These are phyloP conservation scores for Drosophila chauvacae DNA, from an alignment of 1,140 invertebrate genomes.

Conservation along the genomic window DNA sequence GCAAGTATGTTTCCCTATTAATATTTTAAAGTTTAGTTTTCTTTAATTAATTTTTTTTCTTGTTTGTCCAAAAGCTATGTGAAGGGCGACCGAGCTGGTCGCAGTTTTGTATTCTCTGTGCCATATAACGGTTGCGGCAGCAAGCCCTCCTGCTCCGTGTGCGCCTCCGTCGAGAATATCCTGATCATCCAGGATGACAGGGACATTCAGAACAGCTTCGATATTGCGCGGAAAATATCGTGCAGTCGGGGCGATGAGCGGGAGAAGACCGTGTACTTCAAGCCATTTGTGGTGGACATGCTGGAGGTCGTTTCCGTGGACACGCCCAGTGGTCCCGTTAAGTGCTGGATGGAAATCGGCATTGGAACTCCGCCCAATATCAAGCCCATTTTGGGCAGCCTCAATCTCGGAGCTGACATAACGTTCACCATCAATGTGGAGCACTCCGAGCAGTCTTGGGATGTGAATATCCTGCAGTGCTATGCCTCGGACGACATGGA, in stretches of 20 bases:
- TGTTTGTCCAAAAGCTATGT: slow-evolving; percentile 86
- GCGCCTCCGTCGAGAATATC: slow-evolving; percentile 87
- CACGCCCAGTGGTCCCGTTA: slow-evolving; percentile 87
- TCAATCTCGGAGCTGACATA: slow-evolving; percentile 90
- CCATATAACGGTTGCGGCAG: slow-evolving; percentile 88
- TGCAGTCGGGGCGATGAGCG: slow-evolving; percentile 86
- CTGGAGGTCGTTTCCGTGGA: slow-evolving; percentile 89
- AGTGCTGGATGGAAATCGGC: slow-evolving; percentile 92
- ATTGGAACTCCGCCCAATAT: slow-evolving; percentile 89
- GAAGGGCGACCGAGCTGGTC: slow-evolving; percentile 86
- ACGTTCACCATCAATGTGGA: slow-evolving; percentile 89
- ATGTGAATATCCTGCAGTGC: slow-evolving; percentile 89
- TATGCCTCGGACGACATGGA: slow-evolving; percentile 89
- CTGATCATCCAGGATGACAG: slow-evolving; percentile 89
- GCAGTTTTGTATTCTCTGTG: slow-evolving; percentile 87
- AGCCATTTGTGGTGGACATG: slow-evolving; percentile 90
- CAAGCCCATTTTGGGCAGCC: slow-evolving; percentile 80
- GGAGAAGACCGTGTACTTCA: slow-evolving; percentile 88
- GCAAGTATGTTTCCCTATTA: slow-evolving; percentile 85
- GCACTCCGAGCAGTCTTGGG: slow-evolving; percentile 88
- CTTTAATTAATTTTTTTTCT: neutral
- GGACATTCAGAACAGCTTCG: slow-evolving; percentile 87
- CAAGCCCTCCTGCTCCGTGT: slow-evolving; percentile 86
- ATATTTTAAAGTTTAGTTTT: neutral
- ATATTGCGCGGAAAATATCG: slow-evolving; percentile 87